A percentile compares a stretch with the other conserved stretches of the same genome.
Evolutionary conservation across 2,797 vertebrate genomes (phyloP).

Genomic region (Novumbra hubbsi): DNA sequence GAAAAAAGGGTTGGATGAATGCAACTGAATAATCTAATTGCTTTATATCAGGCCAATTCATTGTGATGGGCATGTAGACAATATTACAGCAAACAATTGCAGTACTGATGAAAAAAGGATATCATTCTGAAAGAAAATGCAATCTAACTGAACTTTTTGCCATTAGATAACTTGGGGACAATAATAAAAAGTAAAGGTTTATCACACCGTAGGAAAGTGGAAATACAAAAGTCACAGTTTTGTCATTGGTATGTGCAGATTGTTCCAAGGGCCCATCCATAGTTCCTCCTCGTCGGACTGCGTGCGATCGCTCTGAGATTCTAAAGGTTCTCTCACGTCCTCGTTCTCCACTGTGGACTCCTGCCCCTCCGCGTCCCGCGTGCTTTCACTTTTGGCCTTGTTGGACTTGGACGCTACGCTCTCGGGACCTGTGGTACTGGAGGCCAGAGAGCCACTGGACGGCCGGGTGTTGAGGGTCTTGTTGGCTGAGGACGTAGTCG

Average conservation of each 20-base stretch:
- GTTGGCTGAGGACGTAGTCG: constrained; percentile 59
- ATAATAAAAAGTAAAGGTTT: constrained; percentile 44
- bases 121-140: constrained; percentile 35
- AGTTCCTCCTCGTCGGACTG: constrained; percentile 93
- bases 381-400: constrained; percentile 65
- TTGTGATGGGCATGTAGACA: background rate
- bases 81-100: background rate
- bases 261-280: constrained; percentile 99
- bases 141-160: constrained; percentile 18
- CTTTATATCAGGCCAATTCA: background rate
- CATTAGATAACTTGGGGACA: background rate
- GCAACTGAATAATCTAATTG: background rate
- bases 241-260: constrained; percentile 98
- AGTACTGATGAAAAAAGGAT: constrained; percentile 18
- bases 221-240: constrained; percentile 84
- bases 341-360: constrained; percentile 74
- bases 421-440: constrained; percentile 68
- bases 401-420: constrained; percentile 57
- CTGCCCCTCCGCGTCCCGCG: constrained; percentile 54
- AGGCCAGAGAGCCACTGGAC: constrained; percentile 79
- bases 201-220: constrained; percentile 64
- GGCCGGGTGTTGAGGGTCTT: constrained; percentile 75
- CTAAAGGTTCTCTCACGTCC: constrained; percentile 72
- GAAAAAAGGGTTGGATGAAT: background rate
- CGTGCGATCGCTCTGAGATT: constrained; percentile 84